Conservation (phyloP, 2,888 invertebrate species). For the Plebejus melissa region DNA sequence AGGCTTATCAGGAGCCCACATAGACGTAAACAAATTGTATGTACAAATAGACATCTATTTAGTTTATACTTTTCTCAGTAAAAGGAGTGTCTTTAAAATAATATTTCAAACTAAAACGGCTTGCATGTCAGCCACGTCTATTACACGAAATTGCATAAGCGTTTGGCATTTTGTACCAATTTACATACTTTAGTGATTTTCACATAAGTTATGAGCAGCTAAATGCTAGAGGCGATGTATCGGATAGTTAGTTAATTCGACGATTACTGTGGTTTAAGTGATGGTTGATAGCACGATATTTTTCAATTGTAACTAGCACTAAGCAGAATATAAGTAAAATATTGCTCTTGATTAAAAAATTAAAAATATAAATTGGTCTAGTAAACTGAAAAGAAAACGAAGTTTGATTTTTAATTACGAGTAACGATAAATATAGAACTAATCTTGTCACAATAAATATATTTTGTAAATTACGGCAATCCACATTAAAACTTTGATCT, state of each 20-base stretch:
- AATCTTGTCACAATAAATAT: too few relatives aligned
- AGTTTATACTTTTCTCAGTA: slow-evolving; percentile 9
- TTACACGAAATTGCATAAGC: slow-evolving; percentile 23
- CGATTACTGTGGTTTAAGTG: not conserved
- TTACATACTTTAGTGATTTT: slow-evolving; percentile 23
- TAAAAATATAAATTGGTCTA: too few relatives aligned
- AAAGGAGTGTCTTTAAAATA: not conserved
- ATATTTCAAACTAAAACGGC: slow-evolving; percentile 13
- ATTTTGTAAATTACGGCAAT: too few relatives aligned
- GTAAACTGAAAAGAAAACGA: too few relatives aligned
- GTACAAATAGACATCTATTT: slow-evolving; percentile 1
- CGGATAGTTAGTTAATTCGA: not conserved
- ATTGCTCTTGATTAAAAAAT: too few relatives aligned
- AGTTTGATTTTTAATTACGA: too few relatives aligned
- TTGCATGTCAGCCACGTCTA: slow-evolving; percentile 18
- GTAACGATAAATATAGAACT: too few relatives aligned
- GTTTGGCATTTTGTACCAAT: slow-evolving; percentile 27
- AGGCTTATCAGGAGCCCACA: not conserved
- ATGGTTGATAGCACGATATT: not conserved
- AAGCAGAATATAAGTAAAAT: too few relatives aligned
- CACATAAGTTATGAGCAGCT: slow-evolving; percentile 4
- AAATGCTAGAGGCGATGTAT: not conserved
- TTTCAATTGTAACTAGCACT: not conserved
- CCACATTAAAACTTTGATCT: not conserved
- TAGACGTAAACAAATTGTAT: not conserved